These are phyloP conservation scores for Apoda limacodes DNA, from an alignment of 2,888 invertebrate genomes.

Conservation along the genomic window DNA sequence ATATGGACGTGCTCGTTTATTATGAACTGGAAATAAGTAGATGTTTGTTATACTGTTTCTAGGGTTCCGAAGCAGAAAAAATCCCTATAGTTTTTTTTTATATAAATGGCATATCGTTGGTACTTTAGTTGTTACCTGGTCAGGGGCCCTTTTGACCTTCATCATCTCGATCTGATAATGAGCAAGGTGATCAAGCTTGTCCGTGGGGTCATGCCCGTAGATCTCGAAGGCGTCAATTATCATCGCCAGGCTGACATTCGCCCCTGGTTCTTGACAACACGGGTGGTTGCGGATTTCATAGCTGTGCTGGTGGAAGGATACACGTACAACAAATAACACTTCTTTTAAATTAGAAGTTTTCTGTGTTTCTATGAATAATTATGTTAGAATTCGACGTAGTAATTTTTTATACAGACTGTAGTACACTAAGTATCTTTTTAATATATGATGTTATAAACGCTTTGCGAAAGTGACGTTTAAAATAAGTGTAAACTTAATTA, in stretches of 20 bases:
- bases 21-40: conserved; percentile 46
- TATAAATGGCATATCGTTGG: too few species aligned
- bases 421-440: too few species aligned
- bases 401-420: too few species aligned
- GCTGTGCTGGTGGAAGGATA: conserved; percentile 31
- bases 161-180: conserved; percentile 59
- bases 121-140: conserved; percentile 58
- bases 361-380: too few species aligned
- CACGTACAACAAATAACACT: background rate
- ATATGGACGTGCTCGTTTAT: conserved; percentile 57
- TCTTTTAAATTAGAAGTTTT: too few species aligned
- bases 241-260: conserved; percentile 57
- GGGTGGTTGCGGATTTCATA: conserved; percentile 58
- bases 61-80: background rate
- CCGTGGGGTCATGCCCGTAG: conserved; percentile 60
- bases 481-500: too few species aligned
- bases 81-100: too few species aligned
- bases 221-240: conserved; percentile 63
- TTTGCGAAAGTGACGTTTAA: too few species aligned
- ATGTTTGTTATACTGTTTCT: too few species aligned
- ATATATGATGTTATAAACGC: too few species aligned
- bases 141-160: conserved; percentile 52
- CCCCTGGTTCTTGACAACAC: conserved; percentile 44
- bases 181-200: conserved; percentile 56
- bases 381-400: too few species aligned